These are phyloP conservation scores for Bellardia bayeri DNA, from an alignment of 2,888 invertebrate species.

Conservation along the genomic window DNA sequence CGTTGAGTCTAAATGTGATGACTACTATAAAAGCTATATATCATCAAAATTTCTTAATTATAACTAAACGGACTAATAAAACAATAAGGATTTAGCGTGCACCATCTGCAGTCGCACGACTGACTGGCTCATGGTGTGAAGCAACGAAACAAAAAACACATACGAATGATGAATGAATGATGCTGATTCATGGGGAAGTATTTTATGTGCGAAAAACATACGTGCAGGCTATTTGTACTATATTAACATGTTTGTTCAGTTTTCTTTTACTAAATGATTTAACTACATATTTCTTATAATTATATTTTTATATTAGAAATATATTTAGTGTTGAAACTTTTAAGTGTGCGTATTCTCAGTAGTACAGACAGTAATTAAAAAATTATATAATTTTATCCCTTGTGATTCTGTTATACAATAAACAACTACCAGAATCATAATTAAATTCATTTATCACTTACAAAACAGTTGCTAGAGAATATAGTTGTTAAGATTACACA, in stretches of 20 bases:
- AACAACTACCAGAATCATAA: slow-evolving; percentile 10
- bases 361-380: slow-evolving; percentile 34
- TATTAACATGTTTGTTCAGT: neutral
- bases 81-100: neutral
- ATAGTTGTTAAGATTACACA: neutral
- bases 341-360: slow-evolving; percentile 10
- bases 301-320: neutral
- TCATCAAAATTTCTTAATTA: neutral
- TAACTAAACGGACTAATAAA: neutral
- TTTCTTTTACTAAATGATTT: neutral
- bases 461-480: slow-evolving; percentile 21
- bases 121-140: neutral
- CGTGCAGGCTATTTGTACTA: neutral
- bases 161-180: slow-evolving; percentile 15
- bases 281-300: neutral
- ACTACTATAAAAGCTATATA: too few species aligned
- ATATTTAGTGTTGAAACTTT: neutral
- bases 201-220: neutral
- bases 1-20: too few species aligned
- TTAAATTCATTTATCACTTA: slow-evolving; percentile 63
- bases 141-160: too few species aligned
- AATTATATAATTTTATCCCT: slow-evolving; percentile 19
- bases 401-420: slow-evolving; percentile 25
- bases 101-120: neutral
- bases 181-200: neutral